Evolutionary conservation across 2,888 invertebrate genomes (phyloP), one percentile per base, ranked within the genome.

Genomic region (Ichneumon xanthorius): DNA sequence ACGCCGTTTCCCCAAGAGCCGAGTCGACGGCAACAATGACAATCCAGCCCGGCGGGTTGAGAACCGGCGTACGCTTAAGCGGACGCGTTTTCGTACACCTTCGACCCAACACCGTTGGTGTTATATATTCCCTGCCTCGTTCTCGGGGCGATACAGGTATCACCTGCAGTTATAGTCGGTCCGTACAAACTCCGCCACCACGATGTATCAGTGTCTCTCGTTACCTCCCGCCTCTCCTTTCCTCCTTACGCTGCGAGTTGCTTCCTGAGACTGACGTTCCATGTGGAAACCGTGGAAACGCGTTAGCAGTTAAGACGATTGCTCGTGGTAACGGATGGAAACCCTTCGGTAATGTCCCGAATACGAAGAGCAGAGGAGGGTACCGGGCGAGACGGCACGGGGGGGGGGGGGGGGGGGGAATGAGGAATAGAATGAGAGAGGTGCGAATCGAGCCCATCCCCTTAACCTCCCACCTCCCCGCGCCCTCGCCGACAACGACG

Each of bases 251-350:
- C 14, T 40, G 22, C 71, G 71, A 19, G 19, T 22, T 55, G 65
- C 65, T 68, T 77, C 86, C 85, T 84, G 88, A 87, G 87, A 89
- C 87, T 88, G 87, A 88, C 89, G 80, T 88, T 83, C 87, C 81
- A 82, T 86, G 81, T 88, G 88, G 88, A 90, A 89, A 88, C 87
- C 87, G 86, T 88, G 88, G 87, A 88, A 90, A 89, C 84, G 89
- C 87, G 83, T 88, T 86, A 87, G 87, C 89, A 88, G 80, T 84
- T 88, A 87, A 84, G 87, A 84, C 86, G 89, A 89, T 90, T 88
- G 89, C 88, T 86, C 82, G 88, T 53, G 85, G 89, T 76, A 79
- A 87, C 72, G 79, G 68, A 86, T 86, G 71, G 63, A 86, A 87
- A 82, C 22, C 75, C 53, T 6, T 80, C 16, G 65, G 76, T 68